Evolutionary conservation across 1,140 invertebrate genomes (phyloP), one percentile per base, ranked within the genome.

Genomic region (Drosophila pallidifrons): DNA sequence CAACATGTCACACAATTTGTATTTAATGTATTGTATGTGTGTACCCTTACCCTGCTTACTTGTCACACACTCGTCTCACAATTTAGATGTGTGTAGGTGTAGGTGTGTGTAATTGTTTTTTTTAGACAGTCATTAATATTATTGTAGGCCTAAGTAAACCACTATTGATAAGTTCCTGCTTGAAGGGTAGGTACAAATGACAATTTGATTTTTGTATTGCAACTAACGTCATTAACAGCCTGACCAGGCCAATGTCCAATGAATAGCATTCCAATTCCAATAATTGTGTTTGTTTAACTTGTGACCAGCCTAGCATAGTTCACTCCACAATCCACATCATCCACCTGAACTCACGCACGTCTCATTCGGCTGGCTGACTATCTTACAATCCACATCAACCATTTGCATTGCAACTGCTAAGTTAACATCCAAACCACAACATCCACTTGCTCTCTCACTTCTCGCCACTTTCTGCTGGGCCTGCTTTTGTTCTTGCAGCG

Each of bases 401-500:
- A 47, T 13, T 47, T 47, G 46, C 46, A 15, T 8, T 47, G 46
- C 46, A 47, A 3, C 11, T 43, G 41, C 13, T 43, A 41, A 46
- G 45, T 2, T 32, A 32, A 32, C 15, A 45, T 45, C 2, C 16
- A 10, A 16, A 7, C 10, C 11, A 13, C 15, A 32, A 32, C 11
- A 25, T 51, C 15, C 61, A 65, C 51, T 16, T 25, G 13, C 60
- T 13, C 25, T 46, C 6, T 46, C 64, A 67, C 30, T 67, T 13
- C 60, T 28, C 65, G 71, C 54, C 75, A 60, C 49, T 47, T 52
- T 55, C 51, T 69, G 68, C 54, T 49, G 61, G 52, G 15, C n/a
- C 32, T 64, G 67, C 64, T 88, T 86, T 60, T 86, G 72, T 82
- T 77, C 45, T 87, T 88, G 54, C 83, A 87, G 83, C 58, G 52